Evolutionary conservation across 2,113 vertebrate species (phyloP).

Genomic region (Jacana jacana): DNA sequence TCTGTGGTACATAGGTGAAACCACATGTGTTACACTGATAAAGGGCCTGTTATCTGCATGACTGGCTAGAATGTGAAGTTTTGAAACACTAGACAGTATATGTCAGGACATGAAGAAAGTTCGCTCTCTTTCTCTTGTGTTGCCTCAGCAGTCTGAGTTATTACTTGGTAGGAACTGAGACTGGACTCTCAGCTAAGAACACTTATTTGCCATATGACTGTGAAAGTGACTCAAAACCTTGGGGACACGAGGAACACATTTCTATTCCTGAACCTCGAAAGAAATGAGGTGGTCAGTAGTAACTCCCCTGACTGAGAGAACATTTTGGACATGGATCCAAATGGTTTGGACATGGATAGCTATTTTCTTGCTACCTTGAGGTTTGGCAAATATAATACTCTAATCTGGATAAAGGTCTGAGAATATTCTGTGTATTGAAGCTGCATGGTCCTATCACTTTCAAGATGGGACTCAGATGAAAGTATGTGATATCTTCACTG

Average conservation of each 20-base stretch:
- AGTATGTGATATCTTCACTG: rapidly evolving
- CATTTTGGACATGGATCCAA: not conserved
- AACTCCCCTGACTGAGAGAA: not conserved
- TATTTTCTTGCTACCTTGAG: not conserved
- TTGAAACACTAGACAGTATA: not conserved
- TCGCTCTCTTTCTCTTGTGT: not conserved
- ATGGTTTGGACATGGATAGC: not conserved
- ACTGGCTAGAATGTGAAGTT: not conserved
- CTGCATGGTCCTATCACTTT: not conserved
- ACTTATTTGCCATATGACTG: not conserved
- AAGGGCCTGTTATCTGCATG: not conserved
- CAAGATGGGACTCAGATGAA: not conserved
- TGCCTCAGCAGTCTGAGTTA: not conserved
- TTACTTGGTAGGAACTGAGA: not conserved
- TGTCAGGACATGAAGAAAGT: not conserved
- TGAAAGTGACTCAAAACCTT: not conserved
- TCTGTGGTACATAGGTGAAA: not conserved
- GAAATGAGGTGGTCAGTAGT: not conserved
- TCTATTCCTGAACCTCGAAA: not conserved
- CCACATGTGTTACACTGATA: rapidly evolving
- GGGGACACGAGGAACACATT: not conserved
- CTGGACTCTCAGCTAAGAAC: not conserved
- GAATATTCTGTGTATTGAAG: not conserved
- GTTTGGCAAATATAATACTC: not conserved
- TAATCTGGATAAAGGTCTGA: not conserved